Conservation (phyloP, 2,113 vertebrate species). For the Boulengeromyrus knoepffleri region DNA sequence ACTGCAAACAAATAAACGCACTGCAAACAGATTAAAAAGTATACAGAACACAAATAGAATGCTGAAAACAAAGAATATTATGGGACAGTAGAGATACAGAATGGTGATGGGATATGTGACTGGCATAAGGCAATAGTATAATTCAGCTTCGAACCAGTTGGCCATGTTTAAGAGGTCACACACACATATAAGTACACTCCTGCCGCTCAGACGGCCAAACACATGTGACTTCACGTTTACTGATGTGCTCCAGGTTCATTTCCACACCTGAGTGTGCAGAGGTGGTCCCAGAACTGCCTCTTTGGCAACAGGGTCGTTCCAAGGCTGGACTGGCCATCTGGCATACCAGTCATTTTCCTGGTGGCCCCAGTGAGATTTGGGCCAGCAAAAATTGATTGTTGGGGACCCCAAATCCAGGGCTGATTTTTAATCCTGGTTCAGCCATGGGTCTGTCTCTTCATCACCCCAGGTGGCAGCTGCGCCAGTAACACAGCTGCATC, state of each 20-base stretch:
- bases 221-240: not conserved
- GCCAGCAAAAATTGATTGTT: not conserved
- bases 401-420: not conserved
- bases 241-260: not conserved
- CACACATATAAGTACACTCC: not conserved
- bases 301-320: not conserved
- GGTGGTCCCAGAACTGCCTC: not conserved
- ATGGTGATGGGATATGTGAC: not conserved
- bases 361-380: not conserved
- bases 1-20: not conserved
- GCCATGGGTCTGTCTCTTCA: not conserved
- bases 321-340: not conserved
- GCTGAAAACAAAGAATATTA: not conserved
- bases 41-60: not conserved
- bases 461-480: not conserved
- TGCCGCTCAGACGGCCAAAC: not conserved
- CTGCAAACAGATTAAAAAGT: not conserved
- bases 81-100: not conserved
- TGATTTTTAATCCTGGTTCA: not conserved
- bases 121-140: not conserved
- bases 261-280: not conserved
- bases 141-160: not conserved
- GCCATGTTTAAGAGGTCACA: not conserved
- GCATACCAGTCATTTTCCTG: not conserved
- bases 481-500: no score